Conservation (phyloP, 2,888 invertebrate species). For the Meiosimyza platycephala region DNA sequence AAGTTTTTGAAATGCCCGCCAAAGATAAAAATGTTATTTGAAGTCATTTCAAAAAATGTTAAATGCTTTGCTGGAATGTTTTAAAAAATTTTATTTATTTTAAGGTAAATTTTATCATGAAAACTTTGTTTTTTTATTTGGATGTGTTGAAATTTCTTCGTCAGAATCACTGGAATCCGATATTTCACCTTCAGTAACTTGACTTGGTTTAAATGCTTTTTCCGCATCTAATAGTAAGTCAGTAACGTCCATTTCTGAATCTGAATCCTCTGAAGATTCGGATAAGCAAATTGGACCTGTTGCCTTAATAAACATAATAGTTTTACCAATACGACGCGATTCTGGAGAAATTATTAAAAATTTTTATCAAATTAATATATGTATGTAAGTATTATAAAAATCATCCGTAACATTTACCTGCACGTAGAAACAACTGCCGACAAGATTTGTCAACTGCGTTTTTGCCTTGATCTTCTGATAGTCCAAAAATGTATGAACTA, state of each 20-base stretch:
- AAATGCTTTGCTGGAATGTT: too few relatives aligned
- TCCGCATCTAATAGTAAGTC: background rate
- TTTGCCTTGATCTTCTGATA: constrained; percentile 77
- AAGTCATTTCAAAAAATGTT: too few relatives aligned
- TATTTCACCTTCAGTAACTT: constrained; percentile 27
- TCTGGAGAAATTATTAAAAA: constrained; percentile 56
- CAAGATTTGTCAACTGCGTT: constrained; percentile 73
- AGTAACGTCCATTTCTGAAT: constrained; percentile 8
- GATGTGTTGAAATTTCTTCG: constrained; percentile 50
- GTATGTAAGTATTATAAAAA: background rate
- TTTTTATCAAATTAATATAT: background rate
- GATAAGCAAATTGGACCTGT: constrained; percentile 55
- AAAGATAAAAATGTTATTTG: too few relatives aligned
- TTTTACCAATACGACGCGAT: constrained; percentile 69
- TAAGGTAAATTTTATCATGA: constrained; percentile 30
- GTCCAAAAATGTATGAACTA: constrained; percentile 77
- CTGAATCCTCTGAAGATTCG: constrained; percentile 41
- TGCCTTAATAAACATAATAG: constrained; percentile 69
- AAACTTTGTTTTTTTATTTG: constrained; percentile 55
- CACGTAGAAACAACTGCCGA: constrained; percentile 73
- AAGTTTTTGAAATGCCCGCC: too few relatives aligned
- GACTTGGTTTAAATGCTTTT: background rate
- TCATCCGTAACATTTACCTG: constrained; percentile 69
- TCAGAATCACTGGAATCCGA: constrained; percentile 17
- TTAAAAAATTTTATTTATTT: background rate